Percentiles rank a stretch among this genome's conserved stretches.
phyloP scores from a whole-genome alignment of 2,888 invertebrate genomes.

The Resseliella maxima region DNA sequence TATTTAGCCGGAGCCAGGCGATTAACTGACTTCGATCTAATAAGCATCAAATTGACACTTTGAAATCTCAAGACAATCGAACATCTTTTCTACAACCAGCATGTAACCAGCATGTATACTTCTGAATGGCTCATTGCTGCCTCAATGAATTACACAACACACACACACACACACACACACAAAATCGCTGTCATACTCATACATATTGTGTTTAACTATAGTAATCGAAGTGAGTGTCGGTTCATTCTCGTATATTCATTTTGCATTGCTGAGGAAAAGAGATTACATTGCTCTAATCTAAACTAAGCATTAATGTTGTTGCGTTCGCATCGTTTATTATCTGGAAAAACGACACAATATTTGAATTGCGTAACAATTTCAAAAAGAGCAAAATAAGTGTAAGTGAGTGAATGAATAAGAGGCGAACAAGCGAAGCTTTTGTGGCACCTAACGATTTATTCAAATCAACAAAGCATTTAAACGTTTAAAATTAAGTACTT shows the following conservation, averaged over 20 bases:
- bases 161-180: background rate
- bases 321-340: constrained; percentile 27
- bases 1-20: constrained; percentile 12
- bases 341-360: background rate
- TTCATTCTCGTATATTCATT: background rate
- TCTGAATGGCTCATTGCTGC: background rate
- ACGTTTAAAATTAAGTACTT: constrained; percentile 49
- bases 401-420: background rate
- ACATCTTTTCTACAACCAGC: background rate
- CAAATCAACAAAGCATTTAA: constrained; percentile 54
- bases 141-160: background rate
- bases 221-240: no score
- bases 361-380: background rate
- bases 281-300: constrained; percentile 26
- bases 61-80: constrained; percentile 43
- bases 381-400: no score
- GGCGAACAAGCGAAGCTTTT: background rate
- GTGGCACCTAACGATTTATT: constrained; percentile 36
- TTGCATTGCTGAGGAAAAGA: background rate
- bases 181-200: background rate
- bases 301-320: constrained; percentile 20
- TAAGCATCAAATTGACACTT: constrained; percentile 51
- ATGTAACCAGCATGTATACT: background rate
- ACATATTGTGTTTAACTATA: no score
- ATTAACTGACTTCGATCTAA: constrained; percentile 45